Conservation (phyloP, 2,797 vertebrate species). For the Arctocebus calabarensis region DNA sequence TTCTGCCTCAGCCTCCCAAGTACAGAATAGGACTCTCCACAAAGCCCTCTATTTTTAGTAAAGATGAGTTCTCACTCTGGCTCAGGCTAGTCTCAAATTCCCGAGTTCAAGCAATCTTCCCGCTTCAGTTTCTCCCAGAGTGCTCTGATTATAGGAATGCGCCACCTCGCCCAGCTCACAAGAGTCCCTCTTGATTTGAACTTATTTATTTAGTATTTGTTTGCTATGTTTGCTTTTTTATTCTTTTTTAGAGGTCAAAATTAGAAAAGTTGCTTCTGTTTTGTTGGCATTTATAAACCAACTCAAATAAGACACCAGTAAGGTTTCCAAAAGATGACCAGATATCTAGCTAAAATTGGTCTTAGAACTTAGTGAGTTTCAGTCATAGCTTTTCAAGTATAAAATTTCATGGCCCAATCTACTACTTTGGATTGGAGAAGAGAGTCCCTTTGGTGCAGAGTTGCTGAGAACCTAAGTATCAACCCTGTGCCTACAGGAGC, state of each 20-base stretch:
- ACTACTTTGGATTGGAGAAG: background rate
- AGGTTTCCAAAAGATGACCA: background rate
- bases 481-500: background rate
- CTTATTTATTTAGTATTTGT: constrained; percentile 48
- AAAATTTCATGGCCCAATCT: background rate
- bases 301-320: background rate
- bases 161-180: background rate
- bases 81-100: background rate
- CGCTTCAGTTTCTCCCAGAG: background rate
- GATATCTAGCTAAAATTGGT: background rate
- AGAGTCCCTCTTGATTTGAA: constrained; percentile 22
- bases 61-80: background rate
- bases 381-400: background rate
- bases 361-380: background rate
- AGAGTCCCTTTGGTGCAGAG: background rate
- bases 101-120: background rate
- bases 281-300: constrained; percentile 18
- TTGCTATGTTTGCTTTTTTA: constrained; percentile 13
- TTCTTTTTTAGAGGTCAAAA: constrained; percentile 29
- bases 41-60: background rate
- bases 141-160: background rate
- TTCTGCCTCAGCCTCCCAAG: too few relatives aligned
- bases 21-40: too few relatives aligned
- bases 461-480: background rate
- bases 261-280: background rate